phyloP scores from a whole-genome alignment of 2,113 vertebrate species.

The Rissa tridactyla region DNA sequence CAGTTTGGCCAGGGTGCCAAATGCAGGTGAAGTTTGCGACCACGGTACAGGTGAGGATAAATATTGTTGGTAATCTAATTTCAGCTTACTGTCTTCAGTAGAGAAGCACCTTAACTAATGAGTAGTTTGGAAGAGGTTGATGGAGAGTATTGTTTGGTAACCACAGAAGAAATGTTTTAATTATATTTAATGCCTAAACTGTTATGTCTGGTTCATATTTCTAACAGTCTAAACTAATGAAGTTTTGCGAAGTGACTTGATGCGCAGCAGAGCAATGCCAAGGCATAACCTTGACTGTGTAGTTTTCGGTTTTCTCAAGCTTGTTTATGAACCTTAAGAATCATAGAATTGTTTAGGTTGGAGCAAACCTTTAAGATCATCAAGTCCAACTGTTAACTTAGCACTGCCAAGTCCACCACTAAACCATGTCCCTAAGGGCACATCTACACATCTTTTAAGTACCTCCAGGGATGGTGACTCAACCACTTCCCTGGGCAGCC shows the following conservation, averaged over 20 bases:
- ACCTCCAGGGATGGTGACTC: background rate
- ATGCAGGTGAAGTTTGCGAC: background rate
- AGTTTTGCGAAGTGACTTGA: background rate
- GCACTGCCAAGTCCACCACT: background rate
- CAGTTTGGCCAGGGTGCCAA: background rate
- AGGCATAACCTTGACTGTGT: background rate
- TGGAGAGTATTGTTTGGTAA: background rate
- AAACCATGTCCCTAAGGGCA: background rate
- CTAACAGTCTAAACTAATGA: background rate
- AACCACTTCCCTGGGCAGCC: background rate
- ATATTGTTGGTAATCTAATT: background rate
- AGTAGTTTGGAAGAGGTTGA: background rate
- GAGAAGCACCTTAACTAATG: background rate
- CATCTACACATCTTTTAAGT: background rate
- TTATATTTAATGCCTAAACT: constrained; percentile 15
- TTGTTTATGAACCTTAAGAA: background rate
- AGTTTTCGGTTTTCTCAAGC: background rate
- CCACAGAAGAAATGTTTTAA: background rate
- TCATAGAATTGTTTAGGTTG: background rate
- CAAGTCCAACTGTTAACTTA: background rate
- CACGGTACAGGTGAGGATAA: background rate
- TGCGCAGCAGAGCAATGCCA: background rate
- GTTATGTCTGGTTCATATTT: background rate
- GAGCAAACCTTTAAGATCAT: background rate
- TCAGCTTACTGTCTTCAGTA: background rate